Percentiles rank a stretch among this genome's conserved stretches.
Conservation (phyloP, 2,888 invertebrate genomes). For the Andrena flavipes region DNA sequence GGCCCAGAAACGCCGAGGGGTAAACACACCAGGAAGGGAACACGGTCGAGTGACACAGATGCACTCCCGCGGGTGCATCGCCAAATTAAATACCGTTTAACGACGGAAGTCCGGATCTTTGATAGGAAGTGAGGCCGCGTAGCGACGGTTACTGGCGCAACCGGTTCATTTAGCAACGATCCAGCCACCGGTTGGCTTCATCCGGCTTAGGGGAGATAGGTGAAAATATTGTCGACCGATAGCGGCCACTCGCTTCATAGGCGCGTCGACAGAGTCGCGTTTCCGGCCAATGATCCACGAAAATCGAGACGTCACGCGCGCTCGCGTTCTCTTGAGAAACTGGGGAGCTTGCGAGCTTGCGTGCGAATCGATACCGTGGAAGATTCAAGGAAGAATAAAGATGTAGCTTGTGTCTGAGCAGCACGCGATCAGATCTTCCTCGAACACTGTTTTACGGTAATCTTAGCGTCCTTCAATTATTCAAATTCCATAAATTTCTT, state of each 20-base stretch:
- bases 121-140: slow-evolving; percentile 65
- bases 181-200: slow-evolving; percentile 63
- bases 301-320: background rate
- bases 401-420: no score
- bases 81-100: slow-evolving; percentile 69
- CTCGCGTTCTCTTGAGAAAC: background rate
- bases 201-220: slow-evolving; percentile 73
- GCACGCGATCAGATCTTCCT: no score
- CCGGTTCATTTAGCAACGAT: slow-evolving; percentile 72
- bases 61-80: slow-evolving; percentile 41
- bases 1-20: background rate
- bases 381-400: no score
- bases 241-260: slow-evolving; percentile 10
- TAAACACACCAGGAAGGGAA: slow-evolving; percentile 35
- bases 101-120: slow-evolving; percentile 68
- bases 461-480: no score
- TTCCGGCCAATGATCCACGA: background rate
- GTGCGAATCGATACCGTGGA: no score
- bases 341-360: no score
- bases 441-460: no score
- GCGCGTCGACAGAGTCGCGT: background rate
- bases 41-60: slow-evolving; percentile 34
- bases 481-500: no score
- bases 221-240: slow-evolving; percentile 70
- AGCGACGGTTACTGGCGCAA: slow-evolving; percentile 64